Base-by-base conservation (phyloP, 2,888 invertebrate genomes). In the Ferrisia virgata region DNA sequence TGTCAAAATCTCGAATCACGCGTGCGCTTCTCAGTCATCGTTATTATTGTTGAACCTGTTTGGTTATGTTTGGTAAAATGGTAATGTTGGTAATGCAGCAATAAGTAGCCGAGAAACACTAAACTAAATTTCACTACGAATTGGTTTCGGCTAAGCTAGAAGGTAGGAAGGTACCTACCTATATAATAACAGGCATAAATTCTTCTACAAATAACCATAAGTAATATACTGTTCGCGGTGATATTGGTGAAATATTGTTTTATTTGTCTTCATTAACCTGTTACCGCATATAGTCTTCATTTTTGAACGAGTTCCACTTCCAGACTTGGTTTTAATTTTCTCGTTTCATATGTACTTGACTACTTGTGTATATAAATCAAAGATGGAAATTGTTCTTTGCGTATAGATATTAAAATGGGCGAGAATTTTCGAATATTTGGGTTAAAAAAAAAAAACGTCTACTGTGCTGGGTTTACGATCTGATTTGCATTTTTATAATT, bases 401-500 rank as follows among this genome's bases (percentile, higher is more conserved):
- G 18, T 6, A 1, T 47, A 43, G 43, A 15, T 43, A 47, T 47
- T 72, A 13, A 18, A 33, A 72, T 64, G 22, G 33, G n/a, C 8
- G 22, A 31, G 22, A 53, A 13, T 28, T 31, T 13, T 31, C 28
- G 33, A 72, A 72, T 72, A 72, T 72, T 72, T 72, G 33, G 72
- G 72, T 36, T 72, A 72, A 72, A 72, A 58, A n/a, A 72, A 72
- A 72, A 58, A n/a, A n/a, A 22, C n/a, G 4, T 33, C n/a, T 8
- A 5, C 36, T 5, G n/a, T n/a, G n/a, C 8, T 33, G 13, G 25
- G 31, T 72, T 72, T 72, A 72, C 72, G 72, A 72, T 33, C 33
- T 33, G 33, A 72, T 72, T 72, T 72, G 72, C 72, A 72, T 72
- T 33, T 72, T 72, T 72, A 72, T 72, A 72, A 33, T 72, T 72